Conservation (phyloP, 2,113 vertebrate genomes). For the Lepus timidus region DNA sequence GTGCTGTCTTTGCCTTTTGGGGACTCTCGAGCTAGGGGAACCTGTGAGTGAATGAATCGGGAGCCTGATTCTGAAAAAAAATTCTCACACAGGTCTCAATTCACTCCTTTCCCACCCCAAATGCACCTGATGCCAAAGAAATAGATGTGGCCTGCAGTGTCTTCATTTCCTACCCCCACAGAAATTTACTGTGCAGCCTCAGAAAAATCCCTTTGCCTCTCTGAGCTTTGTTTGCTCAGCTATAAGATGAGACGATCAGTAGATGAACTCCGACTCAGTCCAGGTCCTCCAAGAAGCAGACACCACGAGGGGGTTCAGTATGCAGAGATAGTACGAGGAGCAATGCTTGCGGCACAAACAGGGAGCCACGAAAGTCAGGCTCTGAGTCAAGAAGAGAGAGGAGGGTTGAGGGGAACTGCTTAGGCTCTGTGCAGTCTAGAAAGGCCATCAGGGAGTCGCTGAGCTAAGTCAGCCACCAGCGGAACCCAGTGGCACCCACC, state of each 20-base stretch:
- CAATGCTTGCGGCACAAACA: no score
- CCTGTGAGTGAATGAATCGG: neutral
- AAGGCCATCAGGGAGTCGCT: neutral
- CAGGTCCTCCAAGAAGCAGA: slow-evolving; percentile 1
- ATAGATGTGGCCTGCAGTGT: neutral
- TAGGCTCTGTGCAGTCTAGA: neutral
- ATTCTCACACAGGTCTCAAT: neutral
- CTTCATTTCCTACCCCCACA: neutral
- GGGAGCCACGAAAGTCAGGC: neutral
- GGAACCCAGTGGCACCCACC: neutral
- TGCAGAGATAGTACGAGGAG: neutral
- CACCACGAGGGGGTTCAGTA: neutral
- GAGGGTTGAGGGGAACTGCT: neutral
- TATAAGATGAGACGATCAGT: neutral
- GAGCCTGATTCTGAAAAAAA: slow-evolving; percentile 28
- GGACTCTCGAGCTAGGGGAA: neutral
- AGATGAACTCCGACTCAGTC: neutral
- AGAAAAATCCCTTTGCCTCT: slow-evolving; percentile 10
- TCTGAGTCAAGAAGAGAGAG: neutral
- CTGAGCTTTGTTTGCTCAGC: slow-evolving; percentile 11
- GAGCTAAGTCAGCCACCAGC: neutral
- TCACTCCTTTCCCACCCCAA: neutral
- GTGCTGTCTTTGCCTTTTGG: neutral
- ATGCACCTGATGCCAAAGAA: neutral
- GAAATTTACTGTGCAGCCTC: neutral